Base-by-base conservation (phyloP, 2,888 invertebrate genomes). In the Cerceris ruficornis region DNA sequence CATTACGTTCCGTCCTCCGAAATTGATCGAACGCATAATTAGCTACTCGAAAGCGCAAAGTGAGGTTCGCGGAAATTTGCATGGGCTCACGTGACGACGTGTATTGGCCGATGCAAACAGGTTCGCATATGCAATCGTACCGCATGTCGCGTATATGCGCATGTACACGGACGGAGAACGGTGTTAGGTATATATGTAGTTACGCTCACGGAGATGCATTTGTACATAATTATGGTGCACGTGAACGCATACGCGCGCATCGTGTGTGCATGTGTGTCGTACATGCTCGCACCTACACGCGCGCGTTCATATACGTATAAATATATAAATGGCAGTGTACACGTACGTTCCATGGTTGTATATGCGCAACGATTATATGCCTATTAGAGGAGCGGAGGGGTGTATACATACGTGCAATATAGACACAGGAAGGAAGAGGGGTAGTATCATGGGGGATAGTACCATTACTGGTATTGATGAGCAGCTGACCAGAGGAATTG, bases 341-440 rank as follows among this genome's bases (percentile, higher is more conserved):
- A 75, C 17, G 49, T 64, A 28, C 14, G 57, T 43, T 28, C 17
- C 52, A 62, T 41, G 39, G 61, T 68, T 77, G 81, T 88, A 88
- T 90, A 89, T 89, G 91, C 90, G 89, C 90, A 90, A 90, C 90
- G 91, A 92, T 91, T 91, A 92, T 91, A 91, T 91, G 90, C 91
- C 92, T 91, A 91, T 91, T 91, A 91, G 90, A 88, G 89, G 83
- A 90, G 88, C 85, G 88, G 88, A 85, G 85, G 62, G 65, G 80
- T 81, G 84, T 86, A 85, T 86, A 85, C 77, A 75, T 82, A 83
- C 78, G 78, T 77, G 79, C 76, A 74, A 77, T 79, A 77, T 73
- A 73, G 78, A 74, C 69, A 68, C 69, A 78, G 75, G 81, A 76
- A 79, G 75, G 78, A 75, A 78, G 80, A 77, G 75, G 72, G 68